Percentiles rank a stretch among this genome's conserved stretches.
These are phyloP conservation scores for Nansenia antarctica DNA, from an alignment of 2,113 vertebrate species.

Conservation along the genomic window DNA sequence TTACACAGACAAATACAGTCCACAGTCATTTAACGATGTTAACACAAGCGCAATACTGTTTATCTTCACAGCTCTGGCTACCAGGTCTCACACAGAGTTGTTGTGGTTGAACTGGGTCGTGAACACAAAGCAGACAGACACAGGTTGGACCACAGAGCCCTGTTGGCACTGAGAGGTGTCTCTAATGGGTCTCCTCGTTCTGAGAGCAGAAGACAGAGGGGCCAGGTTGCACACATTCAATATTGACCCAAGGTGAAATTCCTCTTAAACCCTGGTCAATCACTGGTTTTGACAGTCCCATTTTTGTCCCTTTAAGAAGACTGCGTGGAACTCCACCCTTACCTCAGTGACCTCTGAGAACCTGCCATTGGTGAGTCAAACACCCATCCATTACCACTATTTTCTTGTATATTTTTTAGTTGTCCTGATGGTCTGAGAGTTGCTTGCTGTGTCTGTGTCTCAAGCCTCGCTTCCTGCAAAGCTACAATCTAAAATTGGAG, in stretches of 20 bases:
- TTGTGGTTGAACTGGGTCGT: conserved; percentile 9
- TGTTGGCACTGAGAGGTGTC: background rate
- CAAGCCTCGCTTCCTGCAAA: background rate
- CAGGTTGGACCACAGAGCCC: conserved; percentile 25
- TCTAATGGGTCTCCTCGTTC: background rate
- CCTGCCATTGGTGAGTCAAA: too few relatives aligned
- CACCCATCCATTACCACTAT: background rate
- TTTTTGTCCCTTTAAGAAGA: background rate
- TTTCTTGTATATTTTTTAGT: background rate
- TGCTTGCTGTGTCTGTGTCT: background rate
- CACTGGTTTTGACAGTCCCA: conserved; percentile 5
- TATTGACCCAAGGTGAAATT: conserved; percentile 40
- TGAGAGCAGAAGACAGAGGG: too few relatives aligned
- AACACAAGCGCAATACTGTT: background rate
- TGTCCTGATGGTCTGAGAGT: background rate
- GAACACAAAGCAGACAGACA: conserved; percentile 52
- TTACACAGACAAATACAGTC: background rate
- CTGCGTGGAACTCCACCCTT: background rate
- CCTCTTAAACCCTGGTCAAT: background rate
- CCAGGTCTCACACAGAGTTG: conserved; percentile 18
- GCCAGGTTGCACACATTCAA: conserved; percentile 28
- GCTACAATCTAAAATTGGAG: background rate
- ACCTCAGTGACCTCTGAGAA: conserved; percentile 21
- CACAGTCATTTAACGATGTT: background rate
- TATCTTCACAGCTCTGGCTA: conserved; percentile 25